phyloP scores from a whole-genome alignment of 2,888 invertebrate genomes.

The Nebria brevicollis region DNA sequence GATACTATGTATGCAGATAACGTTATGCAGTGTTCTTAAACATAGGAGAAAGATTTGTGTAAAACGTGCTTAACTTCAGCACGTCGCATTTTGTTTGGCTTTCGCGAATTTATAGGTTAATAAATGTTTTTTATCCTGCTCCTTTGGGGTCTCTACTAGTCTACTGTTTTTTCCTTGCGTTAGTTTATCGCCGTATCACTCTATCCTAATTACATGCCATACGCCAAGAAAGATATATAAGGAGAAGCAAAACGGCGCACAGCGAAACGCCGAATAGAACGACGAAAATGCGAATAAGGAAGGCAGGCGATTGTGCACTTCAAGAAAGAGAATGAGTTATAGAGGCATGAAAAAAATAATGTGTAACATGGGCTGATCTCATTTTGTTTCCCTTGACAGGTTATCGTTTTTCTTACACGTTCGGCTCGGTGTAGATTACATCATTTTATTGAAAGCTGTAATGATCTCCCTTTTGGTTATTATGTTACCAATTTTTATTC shows the following conservation, averaged over 20 bases:
- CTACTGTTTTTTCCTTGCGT: slow-evolving; percentile 30
- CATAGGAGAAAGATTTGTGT: too few species aligned
- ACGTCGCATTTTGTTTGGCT: slow-evolving; percentile 35
- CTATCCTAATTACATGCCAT: too few species aligned
- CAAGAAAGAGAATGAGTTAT: slow-evolving; percentile 19
- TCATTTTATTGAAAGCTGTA: slow-evolving; percentile 12
- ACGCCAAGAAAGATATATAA: too few species aligned
- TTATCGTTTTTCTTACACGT: slow-evolving; percentile 40
- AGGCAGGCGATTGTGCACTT: slow-evolving; percentile 10
- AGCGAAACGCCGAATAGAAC: too few species aligned
- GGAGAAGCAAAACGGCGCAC: too few species aligned
- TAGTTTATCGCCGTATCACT: background rate
- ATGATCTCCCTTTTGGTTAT: background rate
- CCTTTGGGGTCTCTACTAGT: slow-evolving; percentile 21
- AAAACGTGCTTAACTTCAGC: slow-evolving; percentile 21
- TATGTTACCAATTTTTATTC: slow-evolving; percentile 27
- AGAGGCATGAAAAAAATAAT: slow-evolving; percentile 26
- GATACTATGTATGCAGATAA: too few species aligned
- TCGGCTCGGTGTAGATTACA: slow-evolving; percentile 28
- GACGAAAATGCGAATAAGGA: slow-evolving; percentile 27
- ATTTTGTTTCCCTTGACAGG: slow-evolving; percentile 35
- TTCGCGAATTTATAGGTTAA: slow-evolving; percentile 42
- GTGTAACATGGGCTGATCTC: slow-evolving; percentile 38
- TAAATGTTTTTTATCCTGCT: slow-evolving; percentile 38
- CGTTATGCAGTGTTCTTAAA: too few species aligned